Evolutionary conservation across 2,113 vertebrate genomes (phyloP).

Genomic region (Channa argus): DNA sequence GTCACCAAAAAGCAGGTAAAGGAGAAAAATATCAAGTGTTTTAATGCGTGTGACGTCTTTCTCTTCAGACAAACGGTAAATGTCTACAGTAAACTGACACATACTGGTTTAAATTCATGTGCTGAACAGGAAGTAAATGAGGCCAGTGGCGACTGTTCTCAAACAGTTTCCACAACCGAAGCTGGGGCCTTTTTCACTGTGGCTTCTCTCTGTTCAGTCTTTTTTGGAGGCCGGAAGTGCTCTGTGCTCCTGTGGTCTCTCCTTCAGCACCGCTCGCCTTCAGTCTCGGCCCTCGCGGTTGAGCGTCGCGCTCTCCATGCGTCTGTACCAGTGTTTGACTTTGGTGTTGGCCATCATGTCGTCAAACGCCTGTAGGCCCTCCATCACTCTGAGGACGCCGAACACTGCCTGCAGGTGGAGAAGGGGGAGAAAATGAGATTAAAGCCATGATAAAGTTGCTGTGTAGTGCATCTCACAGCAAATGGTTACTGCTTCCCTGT

Average conservation of each 20-base stretch:
- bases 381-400: conserved; percentile 96
- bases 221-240: not conserved
- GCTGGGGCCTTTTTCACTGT: not conserved
- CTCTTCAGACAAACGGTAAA: not conserved
- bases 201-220: conserved; percentile 1
- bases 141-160: not conserved
- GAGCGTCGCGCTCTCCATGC: conserved; percentile 85
- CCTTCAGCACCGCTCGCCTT: not conserved
- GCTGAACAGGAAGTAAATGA: not conserved
- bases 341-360: conserved; percentile 95
- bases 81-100: too few species aligned
- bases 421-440: too few species aligned
- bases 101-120: not conserved
- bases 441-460: too few species aligned
- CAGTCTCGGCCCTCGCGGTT: conserved; percentile 62
- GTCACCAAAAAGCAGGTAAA: not conserved
- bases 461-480: too few species aligned
- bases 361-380: conserved; percentile 92
- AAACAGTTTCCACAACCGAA: not conserved
- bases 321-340: conserved; percentile 91
- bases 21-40: not conserved
- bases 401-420: conserved; percentile 88
- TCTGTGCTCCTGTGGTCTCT: not conserved
- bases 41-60: not conserved
- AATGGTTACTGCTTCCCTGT: too few species aligned